These are phyloP conservation scores for Erpetoichthys calabaricus DNA, from an alignment of 2,797 vertebrate genomes.

Conservation along the genomic window DNA sequence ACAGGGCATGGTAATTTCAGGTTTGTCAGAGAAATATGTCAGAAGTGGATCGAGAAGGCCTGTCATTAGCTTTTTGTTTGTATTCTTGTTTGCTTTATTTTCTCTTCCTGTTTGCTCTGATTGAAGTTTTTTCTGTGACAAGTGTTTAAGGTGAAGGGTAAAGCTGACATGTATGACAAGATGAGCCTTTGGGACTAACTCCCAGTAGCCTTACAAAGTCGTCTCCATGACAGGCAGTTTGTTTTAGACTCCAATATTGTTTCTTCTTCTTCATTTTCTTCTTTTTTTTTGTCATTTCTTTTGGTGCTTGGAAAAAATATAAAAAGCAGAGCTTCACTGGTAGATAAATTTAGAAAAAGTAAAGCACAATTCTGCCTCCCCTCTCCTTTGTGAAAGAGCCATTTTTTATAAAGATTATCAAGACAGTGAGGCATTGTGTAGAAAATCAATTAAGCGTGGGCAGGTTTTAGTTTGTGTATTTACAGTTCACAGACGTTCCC, in stretches of 20 bases:
- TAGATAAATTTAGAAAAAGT: background rate
- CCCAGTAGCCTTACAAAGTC: too few species aligned
- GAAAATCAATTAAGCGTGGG: conserved; percentile 45
- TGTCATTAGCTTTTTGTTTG: conserved; percentile 7
- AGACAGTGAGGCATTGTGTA: conserved; percentile 39
- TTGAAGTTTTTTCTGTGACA: too few species aligned
- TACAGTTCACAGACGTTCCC: conserved; percentile 23
- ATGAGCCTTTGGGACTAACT: too few species aligned
- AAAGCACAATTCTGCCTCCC: background rate
- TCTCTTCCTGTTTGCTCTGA: background rate
- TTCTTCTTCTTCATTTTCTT: background rate
- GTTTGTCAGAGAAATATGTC: too few species aligned
- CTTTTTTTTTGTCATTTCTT: background rate
- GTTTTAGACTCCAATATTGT: too few species aligned
- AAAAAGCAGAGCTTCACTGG: background rate
- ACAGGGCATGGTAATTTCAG: too few species aligned
- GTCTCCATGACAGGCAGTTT: too few species aligned
- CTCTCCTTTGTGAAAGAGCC: conserved; percentile 21
- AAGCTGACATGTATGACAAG: too few species aligned
- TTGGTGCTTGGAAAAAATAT: background rate
- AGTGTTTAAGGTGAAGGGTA: too few species aligned
- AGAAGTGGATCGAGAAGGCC: background rate
- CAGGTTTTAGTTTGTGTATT: conserved; percentile 48
- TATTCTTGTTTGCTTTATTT: background rate
- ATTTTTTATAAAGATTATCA: conserved; percentile 32